Evolutionary conservation across 1,140 invertebrate species (phyloP), one percentile per base, ranked within the genome.

Genomic region (Neelides sp.): DNA sequence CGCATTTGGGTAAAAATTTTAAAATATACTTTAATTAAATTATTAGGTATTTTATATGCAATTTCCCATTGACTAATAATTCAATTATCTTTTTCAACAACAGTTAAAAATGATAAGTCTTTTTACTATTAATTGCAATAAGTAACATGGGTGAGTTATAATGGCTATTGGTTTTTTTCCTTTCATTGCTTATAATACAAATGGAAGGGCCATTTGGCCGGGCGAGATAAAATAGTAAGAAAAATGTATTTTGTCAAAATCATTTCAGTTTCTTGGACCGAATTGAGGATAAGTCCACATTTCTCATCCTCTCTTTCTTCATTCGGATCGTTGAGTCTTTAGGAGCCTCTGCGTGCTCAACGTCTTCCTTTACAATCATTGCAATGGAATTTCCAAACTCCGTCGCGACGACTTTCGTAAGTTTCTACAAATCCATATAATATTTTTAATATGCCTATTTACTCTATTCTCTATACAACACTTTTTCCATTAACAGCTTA

Each of bases 311-410:
- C 45, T 88, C 85, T 53, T 90, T 94, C 66, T 59, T 80, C 1
- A 83, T 91, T 48, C 73, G 91, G 52, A 85, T 88, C 52, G 66
- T 91, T 17, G 90, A 94, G 69, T 90, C 89, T 0, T 69, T 90
- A 68, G 90, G 89, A 19, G 86, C 88, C 62, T 88, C 90, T 0
- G 87, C 86, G 3, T 92, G 91, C 69, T 71, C 92, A 1, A 94
- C 89, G 2, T 85, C 88, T 1, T 83, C 82, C 58, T 94, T 93
- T 68, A 85, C 88, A 0, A 89, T 94, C 45, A 85, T 92, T 39
- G 89, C 90, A n/a, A 83, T 83, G 66, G 84, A 90, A 68, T 95
- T 94, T 71, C 88, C 89, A 0, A 73, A 87, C 48, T 82, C 85
- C 63, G 82, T 94, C 1, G 83, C 85, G 0, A 86, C 83, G 1